Conservation (phyloP, 2,797 vertebrate genomes). For the Octomys mimax region DNA sequence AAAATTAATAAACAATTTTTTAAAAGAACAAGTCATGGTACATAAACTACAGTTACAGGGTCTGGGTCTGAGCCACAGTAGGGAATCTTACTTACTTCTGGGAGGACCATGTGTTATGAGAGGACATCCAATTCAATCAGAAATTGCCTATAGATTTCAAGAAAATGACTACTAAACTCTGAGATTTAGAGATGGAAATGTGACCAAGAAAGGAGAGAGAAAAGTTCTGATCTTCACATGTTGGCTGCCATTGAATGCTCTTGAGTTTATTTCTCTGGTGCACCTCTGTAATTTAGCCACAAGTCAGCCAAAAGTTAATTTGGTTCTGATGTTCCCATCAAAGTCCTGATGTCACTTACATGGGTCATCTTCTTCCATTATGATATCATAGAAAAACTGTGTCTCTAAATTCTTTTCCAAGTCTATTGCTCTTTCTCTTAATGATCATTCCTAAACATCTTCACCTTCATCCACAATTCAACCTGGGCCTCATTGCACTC, state of each 20-base stretch:
- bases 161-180: background rate
- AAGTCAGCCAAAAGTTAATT: background rate
- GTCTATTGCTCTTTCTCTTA: background rate
- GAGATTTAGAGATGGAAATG: background rate
- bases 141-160: background rate
- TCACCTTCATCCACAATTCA: background rate
- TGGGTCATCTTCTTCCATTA: background rate
- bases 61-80: background rate
- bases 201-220: background rate
- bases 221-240: background rate
- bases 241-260: background rate
- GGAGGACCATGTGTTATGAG: background rate
- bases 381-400: background rate
- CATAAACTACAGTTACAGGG: background rate
- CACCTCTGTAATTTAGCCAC: background rate
- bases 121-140: background rate
- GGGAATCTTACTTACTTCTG: background rate
- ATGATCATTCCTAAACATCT: background rate
- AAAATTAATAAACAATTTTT: too few species aligned
- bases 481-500: background rate
- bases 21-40: background rate
- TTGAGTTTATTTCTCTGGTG: background rate
- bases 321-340: background rate
- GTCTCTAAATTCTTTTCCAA: background rate
- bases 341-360: background rate